These are phyloP conservation scores for Griposia aprilina DNA, from an alignment of 2,888 invertebrate genomes.

Conservation along the genomic window DNA sequence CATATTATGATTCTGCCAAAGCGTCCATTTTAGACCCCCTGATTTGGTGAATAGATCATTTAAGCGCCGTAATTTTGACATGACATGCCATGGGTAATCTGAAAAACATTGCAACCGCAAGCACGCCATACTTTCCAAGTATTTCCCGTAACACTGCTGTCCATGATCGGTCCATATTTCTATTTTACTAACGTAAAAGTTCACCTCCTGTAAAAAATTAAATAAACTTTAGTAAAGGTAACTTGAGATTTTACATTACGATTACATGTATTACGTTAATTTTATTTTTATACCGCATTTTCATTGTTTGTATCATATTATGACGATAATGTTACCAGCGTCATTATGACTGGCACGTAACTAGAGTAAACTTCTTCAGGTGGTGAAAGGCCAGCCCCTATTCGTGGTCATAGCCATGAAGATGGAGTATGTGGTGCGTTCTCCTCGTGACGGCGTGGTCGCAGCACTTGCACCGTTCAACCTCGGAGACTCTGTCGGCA, in stretches of 20 bases:
- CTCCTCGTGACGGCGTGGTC: slow-evolving; percentile 94
- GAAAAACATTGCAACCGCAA: background rate
- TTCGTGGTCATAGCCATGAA: slow-evolving; percentile 99
- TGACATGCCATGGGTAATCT: background rate
- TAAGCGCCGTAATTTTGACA: background rate
- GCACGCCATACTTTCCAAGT: background rate
- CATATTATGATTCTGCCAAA: too few species aligned
- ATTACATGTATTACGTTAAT: background rate
- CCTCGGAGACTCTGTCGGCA: slow-evolving; percentile 95
- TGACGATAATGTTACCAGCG: background rate
- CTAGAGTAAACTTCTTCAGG: slow-evolving; percentile 77
- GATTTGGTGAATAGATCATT: background rate
- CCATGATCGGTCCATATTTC: background rate
- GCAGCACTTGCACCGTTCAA: slow-evolving; percentile 92
- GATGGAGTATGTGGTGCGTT: slow-evolving; percentile 99
- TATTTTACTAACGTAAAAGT: background rate
- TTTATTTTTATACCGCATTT: background rate
- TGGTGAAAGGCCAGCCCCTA: slow-evolving; percentile 96
- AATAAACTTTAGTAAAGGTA: background rate
- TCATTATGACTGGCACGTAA: slow-evolving; percentile 12
- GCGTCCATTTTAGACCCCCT: too few species aligned
- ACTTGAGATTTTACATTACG: background rate
- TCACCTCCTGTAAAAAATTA: background rate
- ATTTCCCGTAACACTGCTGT: background rate
- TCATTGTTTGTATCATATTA: background rate